phyloP scores from a whole-genome alignment of 2,113 vertebrate species.

The Gasterosteus aculeatus region DNA sequence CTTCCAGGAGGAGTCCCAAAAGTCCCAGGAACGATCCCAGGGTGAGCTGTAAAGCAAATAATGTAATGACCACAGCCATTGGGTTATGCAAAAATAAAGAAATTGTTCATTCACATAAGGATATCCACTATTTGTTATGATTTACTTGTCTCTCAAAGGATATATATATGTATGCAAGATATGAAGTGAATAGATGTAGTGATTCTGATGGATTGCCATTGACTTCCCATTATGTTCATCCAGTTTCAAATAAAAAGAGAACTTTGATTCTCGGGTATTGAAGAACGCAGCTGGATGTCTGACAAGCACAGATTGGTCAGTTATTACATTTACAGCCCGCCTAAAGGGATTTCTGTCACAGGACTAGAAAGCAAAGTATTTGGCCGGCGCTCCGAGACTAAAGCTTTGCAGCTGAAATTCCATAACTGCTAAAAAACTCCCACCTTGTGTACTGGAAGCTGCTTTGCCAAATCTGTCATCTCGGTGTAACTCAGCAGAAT shows the following conservation, averaged over 20 bases:
- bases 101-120: not conserved
- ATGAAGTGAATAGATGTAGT: too few species aligned
- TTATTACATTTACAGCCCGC: not conserved
- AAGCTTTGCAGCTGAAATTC: constrained; percentile 1
- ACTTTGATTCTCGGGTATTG: not conserved
- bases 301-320: not conserved
- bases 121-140: not conserved
- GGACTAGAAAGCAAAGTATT: not conserved
- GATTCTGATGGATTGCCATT: not conserved
- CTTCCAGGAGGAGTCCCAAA: constrained; percentile 77
- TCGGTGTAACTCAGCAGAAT: not conserved
- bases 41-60: constrained; percentile 69
- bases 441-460: not conserved
- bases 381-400: not conserved
- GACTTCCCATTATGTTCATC: not conserved
- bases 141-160: not conserved
- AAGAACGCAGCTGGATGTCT: not conserved
- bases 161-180: not conserved
- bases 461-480: not conserved
- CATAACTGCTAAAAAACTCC: constrained; percentile 1
- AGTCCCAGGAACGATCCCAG: constrained; percentile 81
- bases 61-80: not conserved
- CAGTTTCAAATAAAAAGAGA: not conserved
- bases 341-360: not conserved
- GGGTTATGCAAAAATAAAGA: not conserved